Conservation (phyloP, 2,797 vertebrate genomes). For the Muraenolepis orangiensis region DNA sequence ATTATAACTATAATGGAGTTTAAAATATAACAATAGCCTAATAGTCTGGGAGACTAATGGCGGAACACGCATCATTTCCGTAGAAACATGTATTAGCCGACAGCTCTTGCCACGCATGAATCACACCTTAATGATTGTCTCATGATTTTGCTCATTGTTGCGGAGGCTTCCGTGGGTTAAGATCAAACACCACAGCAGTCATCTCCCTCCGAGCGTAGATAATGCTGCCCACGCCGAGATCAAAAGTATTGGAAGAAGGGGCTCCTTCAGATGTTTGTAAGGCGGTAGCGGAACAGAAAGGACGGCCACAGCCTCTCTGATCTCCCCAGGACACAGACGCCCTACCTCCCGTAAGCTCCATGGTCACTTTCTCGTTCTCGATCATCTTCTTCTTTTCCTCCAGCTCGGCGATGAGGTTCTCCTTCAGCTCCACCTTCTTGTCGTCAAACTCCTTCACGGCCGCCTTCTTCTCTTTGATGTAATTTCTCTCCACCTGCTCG, state of each 20-base stretch:
- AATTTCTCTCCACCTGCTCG: slow-evolving; percentile 96
- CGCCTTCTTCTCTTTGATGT: slow-evolving; percentile 97
- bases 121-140: neutral
- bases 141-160: neutral
- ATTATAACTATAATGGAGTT: no score
- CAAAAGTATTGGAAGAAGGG: neutral
- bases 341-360: slow-evolving; percentile 97
- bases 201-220: neutral
- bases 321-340: slow-evolving; percentile 9
- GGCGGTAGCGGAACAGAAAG: neutral
- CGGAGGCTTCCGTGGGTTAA: neutral
- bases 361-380: slow-evolving; percentile 97
- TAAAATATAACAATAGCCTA: no score
- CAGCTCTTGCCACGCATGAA: neutral
- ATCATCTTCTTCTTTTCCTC: slow-evolving; percentile 99
- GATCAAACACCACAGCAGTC: neutral
- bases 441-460: slow-evolving; percentile 99
- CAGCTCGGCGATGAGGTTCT: slow-evolving; percentile 93
- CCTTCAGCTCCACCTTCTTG: slow-evolving; percentile 98
- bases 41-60: neutral
- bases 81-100: no score
- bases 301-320: neutral
- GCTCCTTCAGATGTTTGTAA: neutral
- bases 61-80: no score
- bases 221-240: neutral